Conservation (phyloP, 1,140 invertebrate genomes). For the Semibalanus balanoides region DNA sequence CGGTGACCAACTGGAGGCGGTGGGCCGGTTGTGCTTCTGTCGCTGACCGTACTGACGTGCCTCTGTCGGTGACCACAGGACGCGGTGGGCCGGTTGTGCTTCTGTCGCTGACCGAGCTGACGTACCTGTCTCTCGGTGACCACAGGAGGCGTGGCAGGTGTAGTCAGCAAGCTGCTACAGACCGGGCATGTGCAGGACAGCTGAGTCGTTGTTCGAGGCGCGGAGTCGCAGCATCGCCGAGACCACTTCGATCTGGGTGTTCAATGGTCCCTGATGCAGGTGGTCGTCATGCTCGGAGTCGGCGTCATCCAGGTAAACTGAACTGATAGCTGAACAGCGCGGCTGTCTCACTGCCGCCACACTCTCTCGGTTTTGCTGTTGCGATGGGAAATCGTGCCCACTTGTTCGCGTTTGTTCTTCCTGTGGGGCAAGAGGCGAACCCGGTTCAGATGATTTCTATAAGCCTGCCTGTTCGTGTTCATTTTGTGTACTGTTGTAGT, state of each 20-base stretch:
- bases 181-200: slow-evolving; percentile 54
- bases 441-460: no score
- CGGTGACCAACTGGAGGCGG: slow-evolving; percentile 33
- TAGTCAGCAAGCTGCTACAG: slow-evolving; percentile 42
- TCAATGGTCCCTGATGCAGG: slow-evolving; percentile 51
- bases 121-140: no score
- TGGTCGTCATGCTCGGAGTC: slow-evolving; percentile 51
- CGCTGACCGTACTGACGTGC: no score
- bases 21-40: slow-evolving; percentile 43
- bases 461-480: no score
- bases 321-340: no score
- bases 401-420: no score
- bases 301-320: slow-evolving; percentile 47
- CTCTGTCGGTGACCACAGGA: slow-evolving; percentile 32
- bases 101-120: no score
- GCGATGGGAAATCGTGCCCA: no score
- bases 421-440: no score
- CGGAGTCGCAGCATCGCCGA: slow-evolving; percentile 64
- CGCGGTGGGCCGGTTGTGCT: slow-evolving; percentile 41
- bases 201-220: slow-evolving; percentile 54
- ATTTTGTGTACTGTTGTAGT: no score
- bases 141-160: slow-evolving; percentile 36
- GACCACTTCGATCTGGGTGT: slow-evolving; percentile 53
- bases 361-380: no score
- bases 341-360: no score